Conservation (phyloP, 2,797 vertebrate genomes). For the Strix occidentalis region DNA sequence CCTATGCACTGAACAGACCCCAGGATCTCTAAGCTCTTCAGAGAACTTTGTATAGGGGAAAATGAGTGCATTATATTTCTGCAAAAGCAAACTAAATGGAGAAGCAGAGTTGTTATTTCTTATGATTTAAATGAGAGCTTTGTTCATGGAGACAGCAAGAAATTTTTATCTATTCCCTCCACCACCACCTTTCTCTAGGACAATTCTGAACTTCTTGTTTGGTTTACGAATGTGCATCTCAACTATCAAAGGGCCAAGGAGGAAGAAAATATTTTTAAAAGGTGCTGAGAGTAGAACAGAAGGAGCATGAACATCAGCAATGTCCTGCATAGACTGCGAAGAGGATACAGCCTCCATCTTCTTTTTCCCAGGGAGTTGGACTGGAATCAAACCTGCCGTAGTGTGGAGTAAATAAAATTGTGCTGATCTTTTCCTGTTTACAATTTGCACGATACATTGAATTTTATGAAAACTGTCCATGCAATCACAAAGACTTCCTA, state of each 20-base stretch:
- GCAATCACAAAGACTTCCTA: neutral
- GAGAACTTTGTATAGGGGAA: neutral
- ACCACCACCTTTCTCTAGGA: neutral
- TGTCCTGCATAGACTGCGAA: neutral
- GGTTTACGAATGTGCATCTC: neutral
- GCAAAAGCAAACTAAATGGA: neutral
- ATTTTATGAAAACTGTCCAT: conserved; percentile 10
- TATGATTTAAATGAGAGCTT: neutral
- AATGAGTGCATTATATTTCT: neutral
- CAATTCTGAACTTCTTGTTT: neutral
- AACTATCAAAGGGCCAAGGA: neutral
- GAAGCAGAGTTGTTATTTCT: neutral
- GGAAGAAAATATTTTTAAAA: neutral
- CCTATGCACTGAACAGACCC: too few species aligned
- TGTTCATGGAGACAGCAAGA: neutral
- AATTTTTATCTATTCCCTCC: neutral
- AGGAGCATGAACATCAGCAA: neutral
- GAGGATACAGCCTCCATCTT: neutral
- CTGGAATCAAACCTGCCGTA: neutral
- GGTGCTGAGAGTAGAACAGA: neutral
- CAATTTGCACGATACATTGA: neutral
- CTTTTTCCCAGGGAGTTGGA: neutral
- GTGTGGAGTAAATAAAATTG: neutral
- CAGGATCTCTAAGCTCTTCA: neutral
- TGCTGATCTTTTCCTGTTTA: conserved; percentile 5